These are phyloP conservation scores for Heliconius melpomene DNA, from an alignment of 1,140 invertebrate genomes.

Conservation along the genomic window DNA sequence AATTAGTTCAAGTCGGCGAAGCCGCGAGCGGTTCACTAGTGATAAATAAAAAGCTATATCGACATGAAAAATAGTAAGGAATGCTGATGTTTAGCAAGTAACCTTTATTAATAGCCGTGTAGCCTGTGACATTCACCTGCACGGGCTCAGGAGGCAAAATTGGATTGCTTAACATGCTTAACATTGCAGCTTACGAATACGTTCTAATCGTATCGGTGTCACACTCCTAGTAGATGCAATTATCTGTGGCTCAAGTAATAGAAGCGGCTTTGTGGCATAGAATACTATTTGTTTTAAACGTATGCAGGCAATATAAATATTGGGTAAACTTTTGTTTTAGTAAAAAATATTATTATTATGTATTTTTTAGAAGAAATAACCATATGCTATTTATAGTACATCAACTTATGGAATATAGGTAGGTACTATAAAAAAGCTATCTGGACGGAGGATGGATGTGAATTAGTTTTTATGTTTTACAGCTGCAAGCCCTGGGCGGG, in stretches of 20 bases:
- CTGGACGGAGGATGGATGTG: too few relatives aligned
- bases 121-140: slow-evolving; percentile 6
- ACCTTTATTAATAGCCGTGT: slow-evolving; percentile 2
- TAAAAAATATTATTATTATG: too few relatives aligned
- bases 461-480: too few relatives aligned
- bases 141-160: slow-evolving; percentile 5
- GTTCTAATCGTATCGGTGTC: slow-evolving; percentile 24
- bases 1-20: too few relatives aligned
- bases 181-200: slow-evolving; percentile 26
- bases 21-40: too few relatives aligned
- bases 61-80: not conserved
- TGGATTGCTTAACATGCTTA: slow-evolving; percentile 22
- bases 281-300: not conserved
- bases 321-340: too few relatives aligned
- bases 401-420: too few relatives aligned
- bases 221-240: slow-evolving; percentile 32
- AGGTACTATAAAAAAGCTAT: too few relatives aligned
- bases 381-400: too few relatives aligned
- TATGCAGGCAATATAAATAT: too few relatives aligned
- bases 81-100: not conserved
- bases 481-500: too few relatives aligned
- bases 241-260: slow-evolving; percentile 28
- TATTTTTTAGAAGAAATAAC: too few relatives aligned
- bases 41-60: not conserved
- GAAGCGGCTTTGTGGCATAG: slow-evolving; percentile 16